Base-by-base conservation (phyloP, 2,888 invertebrate genomes). In the Sarcophaga rosellei region DNA sequence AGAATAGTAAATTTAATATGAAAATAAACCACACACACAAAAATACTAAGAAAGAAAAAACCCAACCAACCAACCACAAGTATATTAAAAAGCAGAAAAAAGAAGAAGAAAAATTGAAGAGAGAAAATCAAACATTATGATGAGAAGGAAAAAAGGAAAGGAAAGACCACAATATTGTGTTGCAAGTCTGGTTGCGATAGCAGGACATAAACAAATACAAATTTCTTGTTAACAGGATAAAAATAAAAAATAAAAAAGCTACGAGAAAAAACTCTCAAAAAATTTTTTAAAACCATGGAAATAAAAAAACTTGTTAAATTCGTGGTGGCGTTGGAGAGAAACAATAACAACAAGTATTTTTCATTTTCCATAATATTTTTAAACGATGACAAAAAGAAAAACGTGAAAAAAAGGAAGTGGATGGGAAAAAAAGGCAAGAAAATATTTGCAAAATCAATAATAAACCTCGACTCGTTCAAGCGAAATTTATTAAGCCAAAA, bases 31-130 rank as follows among this genome's bases (percentile, higher is more conserved):
- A 35, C 35, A 35, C 35, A 35, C 35, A 8, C 35, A 35, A 10
- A 35, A 53, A 17, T 53, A 17, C 15, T 12, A 17, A 15, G 15
- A 53, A 53, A 53, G 12, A 47, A 47, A 53, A 53, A 53, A 2
- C 3, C 0, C 12, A 4, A 53, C 75, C 75, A 76, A 4, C 12
- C 17, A 53, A 53, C 75, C 75, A 76, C 81, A 75, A 76, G 57
- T 74, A 35, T 74, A 74, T 75, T 68, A 74, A 53, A 74, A 53
- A 5, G 53, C 10, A 35, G 6, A 35, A 35, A 35, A 35, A 10
- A 35, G 8, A 2, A 35, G 2, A 35, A 35, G 35, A 35, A 35
- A 53, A 53, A 53, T 53, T 12, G 17, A 53, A 17, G 17, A 53
- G 17, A 53, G 17, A 53, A 53, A 53, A 53, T 53, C 53, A 53